Evolutionary conservation across 2,888 invertebrate genomes (phyloP).

Genomic region (Allolobophora icterica): DNA sequence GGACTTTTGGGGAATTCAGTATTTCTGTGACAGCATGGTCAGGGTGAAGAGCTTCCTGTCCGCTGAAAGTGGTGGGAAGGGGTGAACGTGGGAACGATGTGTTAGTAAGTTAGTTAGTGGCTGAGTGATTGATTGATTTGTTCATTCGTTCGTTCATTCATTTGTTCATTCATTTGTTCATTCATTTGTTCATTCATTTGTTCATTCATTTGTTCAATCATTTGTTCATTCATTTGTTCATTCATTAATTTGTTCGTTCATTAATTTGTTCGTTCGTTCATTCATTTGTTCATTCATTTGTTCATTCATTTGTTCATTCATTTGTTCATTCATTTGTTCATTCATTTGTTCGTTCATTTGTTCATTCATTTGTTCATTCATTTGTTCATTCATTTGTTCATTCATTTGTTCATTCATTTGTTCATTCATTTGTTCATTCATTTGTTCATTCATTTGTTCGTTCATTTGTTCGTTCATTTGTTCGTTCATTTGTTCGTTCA

Average conservation of each 20-base stretch:
- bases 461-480: background rate
- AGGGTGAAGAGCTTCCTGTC: constrained; percentile 17
- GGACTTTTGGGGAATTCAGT: background rate
- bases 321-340: background rate
- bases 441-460: background rate
- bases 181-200: background rate
- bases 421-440: background rate
- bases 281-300: background rate
- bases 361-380: background rate
- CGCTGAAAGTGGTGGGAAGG: background rate
- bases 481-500: background rate
- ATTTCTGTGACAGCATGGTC: background rate
- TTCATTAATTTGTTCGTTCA: background rate
- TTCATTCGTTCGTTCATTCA: background rate
- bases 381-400: background rate
- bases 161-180: background rate
- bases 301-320: background rate
- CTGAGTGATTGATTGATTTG: background rate
- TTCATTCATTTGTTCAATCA: too few species aligned
- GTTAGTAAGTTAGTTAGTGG: background rate
- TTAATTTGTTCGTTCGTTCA: too few species aligned
- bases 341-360: too few species aligned
- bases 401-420: background rate
- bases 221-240: background rate
- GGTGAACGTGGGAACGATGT: background rate